phyloP scores from a whole-genome alignment of 1,140 invertebrate genomes.

The Helicoverpa armigera region DNA sequence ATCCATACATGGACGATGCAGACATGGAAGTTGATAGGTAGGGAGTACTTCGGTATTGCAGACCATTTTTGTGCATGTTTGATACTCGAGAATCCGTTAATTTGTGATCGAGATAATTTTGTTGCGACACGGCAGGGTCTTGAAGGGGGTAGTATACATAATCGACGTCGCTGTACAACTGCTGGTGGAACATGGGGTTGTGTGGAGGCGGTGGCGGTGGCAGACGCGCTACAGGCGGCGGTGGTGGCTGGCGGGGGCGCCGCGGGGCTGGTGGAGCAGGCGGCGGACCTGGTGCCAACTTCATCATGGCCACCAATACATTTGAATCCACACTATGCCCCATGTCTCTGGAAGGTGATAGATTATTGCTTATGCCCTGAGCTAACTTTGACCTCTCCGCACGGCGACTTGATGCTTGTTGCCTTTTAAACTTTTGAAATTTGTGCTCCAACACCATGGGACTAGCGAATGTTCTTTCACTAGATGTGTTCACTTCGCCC shows the following conservation, averaged over 20 bases:
- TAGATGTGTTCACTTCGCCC: constrained; percentile 80
- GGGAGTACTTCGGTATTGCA: constrained; percentile 93
- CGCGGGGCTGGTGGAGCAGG: constrained; percentile 86
- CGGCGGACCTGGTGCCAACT: constrained; percentile 85
- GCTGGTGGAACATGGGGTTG: constrained; percentile 94
- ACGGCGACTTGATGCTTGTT: constrained; percentile 80
- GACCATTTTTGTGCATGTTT: constrained; percentile 88
- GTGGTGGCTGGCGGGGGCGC: constrained; percentile 85
- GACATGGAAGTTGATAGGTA: constrained; percentile 90
- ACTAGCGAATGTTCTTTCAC: constrained; percentile 82
- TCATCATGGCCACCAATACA: constrained; percentile 88
- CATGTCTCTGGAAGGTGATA: constrained; percentile 76
- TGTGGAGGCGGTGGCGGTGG: constrained; percentile 89
- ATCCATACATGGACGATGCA: constrained; percentile 90
- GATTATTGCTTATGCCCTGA: constrained; percentile 73
- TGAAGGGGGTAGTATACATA: constrained; percentile 96
- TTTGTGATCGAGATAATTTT: constrained; percentile 96
- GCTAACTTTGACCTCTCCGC: constrained; percentile 80
- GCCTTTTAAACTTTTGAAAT: constrained; percentile 83
- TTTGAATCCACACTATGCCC: constrained; percentile 81
- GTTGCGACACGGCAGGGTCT: constrained; percentile 94
- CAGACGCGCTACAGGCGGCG: constrained; percentile 87
- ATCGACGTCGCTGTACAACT: constrained; percentile 95
- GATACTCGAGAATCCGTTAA: constrained; percentile 87
- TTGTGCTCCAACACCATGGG: constrained; percentile 82